Base-by-base conservation (phyloP, 2,888 invertebrate species). In the Drosophila planitibia region DNA sequence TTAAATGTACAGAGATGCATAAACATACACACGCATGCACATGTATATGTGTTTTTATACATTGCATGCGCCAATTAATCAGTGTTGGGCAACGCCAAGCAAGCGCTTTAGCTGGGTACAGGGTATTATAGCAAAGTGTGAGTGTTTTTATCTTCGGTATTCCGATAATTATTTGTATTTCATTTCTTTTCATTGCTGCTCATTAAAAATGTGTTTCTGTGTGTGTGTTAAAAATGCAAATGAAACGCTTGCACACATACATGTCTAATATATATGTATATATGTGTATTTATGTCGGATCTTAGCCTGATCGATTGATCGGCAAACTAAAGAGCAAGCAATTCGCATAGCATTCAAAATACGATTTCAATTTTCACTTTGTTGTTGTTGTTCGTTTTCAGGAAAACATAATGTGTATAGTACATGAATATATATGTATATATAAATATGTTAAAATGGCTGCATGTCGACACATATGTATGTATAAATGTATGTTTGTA, bases 401-500 rank as follows among this genome's bases (percentile, higher is more conserved):
- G 25, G 47, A 16, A 9, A 47, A 47, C 47, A 47, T 25, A 47
- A 47, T 47, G 47, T 47, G 47, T 47, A 47, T 25, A 47, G 47
- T 47, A 47, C 28, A 25, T 25, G 22, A 54, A 35, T 35, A 54
- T 16, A 35, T 25, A 19, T 25, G n/a, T 55, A n/a, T 39, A 39
- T 37, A 35, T 16, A 33, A 33, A 12, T 55, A 25, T 37, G 19
- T 55, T 37, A 32, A 52, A 28, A 52, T 52, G 51, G 30, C 28
- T 30, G 30, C 52, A 74, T 80, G 65, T 76, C 75, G 74, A 64
- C 75, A 68, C 70, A 73, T 73, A 41, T 69, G n/a, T 60, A 33
- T 67, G 63, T 68, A 0, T 14, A 5, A 67, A 55, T 73, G 51
- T 61, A n/a, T n/a, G n/a, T n/a, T n/a, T n/a, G 70, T 82, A 67